Base-by-base conservation (phyloP, 1,140 invertebrate genomes). In the Atta texana region DNA sequence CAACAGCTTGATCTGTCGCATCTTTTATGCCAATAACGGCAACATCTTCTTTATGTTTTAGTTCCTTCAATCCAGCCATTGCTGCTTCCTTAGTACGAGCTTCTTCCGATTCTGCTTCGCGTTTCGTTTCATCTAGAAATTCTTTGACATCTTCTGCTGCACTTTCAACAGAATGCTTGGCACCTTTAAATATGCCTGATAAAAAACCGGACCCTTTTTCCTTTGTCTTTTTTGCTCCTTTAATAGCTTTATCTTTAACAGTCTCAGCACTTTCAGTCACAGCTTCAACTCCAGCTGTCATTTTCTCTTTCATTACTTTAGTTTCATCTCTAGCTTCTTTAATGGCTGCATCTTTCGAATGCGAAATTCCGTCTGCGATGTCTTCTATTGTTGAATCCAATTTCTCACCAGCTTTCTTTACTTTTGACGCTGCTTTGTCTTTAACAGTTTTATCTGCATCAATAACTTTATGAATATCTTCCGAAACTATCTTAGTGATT, bases 131-230 rank as follows among this genome's bases (percentile, higher is more conserved):
- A 6, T 92, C 91, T 12, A 91, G 75, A 75, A 93, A 93, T 49
- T 95, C 93, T 61, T 93, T 92, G 0, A 94, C 88, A 0, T 94
- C 93, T 8, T 93, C 94, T 0, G 92, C 88, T 16, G 94, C 87
- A 28, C 93, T 93, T 8, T 94, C 93, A 5, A 91, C 92, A 1
- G 94, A 90, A 57, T 94, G 90, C 18, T 93, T 93, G 0, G 89
- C 84, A 1, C 92, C 89, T 57, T 92, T 92, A 16, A 93, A 89
- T 2, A 92, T 87, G 0, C 89, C 90, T 0, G 92, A 92, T 0
- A 92, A 14, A 18, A 92, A 92, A 4, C 92, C 88, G 12, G 86
- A 59, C 8, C 39, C 53, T n/a, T 92, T 91, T 1, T 91, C 86
- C 1, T 93, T 92, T 0, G 87, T 75, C 31, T 93, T 91, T 10